Conservation (phyloP, 2,888 invertebrate genomes). For the Drosophila imparisetae region DNA sequence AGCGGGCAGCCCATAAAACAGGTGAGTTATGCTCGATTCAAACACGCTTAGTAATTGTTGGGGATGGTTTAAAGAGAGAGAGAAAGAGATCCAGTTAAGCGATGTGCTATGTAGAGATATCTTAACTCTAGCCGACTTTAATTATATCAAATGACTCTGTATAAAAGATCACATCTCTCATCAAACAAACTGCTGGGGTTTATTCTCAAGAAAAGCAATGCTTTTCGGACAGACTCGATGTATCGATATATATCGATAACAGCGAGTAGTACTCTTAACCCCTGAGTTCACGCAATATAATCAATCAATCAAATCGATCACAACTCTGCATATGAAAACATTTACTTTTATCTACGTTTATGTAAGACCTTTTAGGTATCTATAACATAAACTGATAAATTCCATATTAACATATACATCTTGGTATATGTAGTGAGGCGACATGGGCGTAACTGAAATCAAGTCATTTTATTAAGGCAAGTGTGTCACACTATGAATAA, state of each 20-base stretch:
- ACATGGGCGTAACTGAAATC: slow-evolving; percentile 14
- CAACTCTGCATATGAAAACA: not conserved
- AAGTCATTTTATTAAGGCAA: slow-evolving; percentile 19
- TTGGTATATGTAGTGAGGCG: not conserved
- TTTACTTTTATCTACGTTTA: not conserved
- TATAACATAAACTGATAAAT: not conserved
- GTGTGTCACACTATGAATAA: slow-evolving; percentile 18
- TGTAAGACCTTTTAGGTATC: not conserved
- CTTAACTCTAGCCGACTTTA: not conserved
- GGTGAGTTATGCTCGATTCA: slow-evolving; percentile 37
- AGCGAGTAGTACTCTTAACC: not conserved
- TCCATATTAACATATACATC: not conserved
- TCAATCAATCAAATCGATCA: slow-evolving; percentile 1
- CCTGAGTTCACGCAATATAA: not conserved
- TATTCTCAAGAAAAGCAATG: not conserved
- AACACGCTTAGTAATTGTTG: not conserved
- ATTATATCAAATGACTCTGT: not conserved
- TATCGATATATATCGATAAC: not conserved
- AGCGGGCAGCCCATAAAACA: slow-evolving; percentile 59
- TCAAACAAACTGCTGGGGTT: not conserved
- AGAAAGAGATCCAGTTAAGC: not conserved
- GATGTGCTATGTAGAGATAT: not conserved
- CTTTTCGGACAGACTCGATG: not conserved
- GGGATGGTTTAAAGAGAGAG: not conserved
- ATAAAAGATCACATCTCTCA: not conserved